Conservation (phyloP, 2,888 invertebrate genomes). For the Lasioglossum zephyrum region DNA sequence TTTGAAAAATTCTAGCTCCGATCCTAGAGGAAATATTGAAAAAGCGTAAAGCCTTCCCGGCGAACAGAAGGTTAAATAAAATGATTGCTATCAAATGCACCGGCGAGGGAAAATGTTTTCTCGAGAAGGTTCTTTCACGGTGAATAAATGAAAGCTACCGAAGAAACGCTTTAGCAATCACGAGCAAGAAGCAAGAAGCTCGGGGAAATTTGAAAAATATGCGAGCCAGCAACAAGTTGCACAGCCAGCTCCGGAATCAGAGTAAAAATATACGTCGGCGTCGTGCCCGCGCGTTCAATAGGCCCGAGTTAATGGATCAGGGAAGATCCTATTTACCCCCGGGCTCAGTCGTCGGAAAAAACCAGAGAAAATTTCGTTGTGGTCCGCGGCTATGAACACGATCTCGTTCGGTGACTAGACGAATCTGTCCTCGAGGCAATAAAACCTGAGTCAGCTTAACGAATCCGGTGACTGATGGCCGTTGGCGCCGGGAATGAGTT, state of each 20-base stretch:
- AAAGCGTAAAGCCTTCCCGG: no score
- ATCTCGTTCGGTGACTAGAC: neutral
- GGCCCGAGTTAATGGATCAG: conserved; percentile 42
- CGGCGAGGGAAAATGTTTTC: neutral
- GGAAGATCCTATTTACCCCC: conserved; percentile 22
- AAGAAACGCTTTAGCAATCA: neutral
- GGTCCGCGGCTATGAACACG: neutral
- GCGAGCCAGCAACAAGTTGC: conserved; percentile 50
- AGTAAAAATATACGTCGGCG: conserved; percentile 23
- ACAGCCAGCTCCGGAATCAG: neutral
- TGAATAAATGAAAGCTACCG: neutral
- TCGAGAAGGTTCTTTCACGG: neutral
- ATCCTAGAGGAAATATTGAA: no score
- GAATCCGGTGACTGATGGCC: conserved; percentile 8
- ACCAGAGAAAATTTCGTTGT: conserved; percentile 30
- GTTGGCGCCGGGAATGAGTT: neutral
- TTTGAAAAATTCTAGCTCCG: neutral
- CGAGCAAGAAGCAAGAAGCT: neutral
- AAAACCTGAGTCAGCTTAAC: conserved; percentile 1
- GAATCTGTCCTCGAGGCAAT: neutral
- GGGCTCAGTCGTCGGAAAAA: neutral
- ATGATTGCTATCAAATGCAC: neutral
- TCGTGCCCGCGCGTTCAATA: neutral
- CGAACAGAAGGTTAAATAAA: neutral
- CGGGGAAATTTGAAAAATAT: conserved; percentile 9